Evolutionary conservation across 1,140 invertebrate genomes (phyloP), one percentile per base, ranked within the genome.

Genomic region (Drosophila azteca): DNA sequence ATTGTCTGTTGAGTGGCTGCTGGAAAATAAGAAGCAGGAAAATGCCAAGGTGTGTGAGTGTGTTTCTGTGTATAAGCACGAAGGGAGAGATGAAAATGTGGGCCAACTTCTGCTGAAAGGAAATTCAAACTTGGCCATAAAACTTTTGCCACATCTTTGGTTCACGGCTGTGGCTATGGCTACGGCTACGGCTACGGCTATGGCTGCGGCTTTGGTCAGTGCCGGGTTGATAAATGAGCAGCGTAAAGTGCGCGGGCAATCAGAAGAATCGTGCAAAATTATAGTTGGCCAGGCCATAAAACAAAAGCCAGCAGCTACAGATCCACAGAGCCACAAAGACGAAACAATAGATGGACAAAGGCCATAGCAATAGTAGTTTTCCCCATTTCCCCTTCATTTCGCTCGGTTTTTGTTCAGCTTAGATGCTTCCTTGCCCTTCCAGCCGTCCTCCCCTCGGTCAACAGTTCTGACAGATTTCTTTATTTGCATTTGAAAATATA

Each of bases 51-150:
- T 77, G 73, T 76, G 55, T 58, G 24, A 43, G 44, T 59, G 44
- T 59, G 24, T 48, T 26, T 59, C 65, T 71, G 58, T 67, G 61
- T 53, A 31, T 31, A 53, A 46, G 11, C 35, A 39, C 11, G 35
- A 39, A 39, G 35, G 35, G 35, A 39, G 52, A 59, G 76, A 49
- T 76, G 79, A 62, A 72, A 75, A 79, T 79, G 68, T 63, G 63
- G 74, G 63, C 50, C 59, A 83, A 78, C 55, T 69, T 62, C 43
- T 60, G 44, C 43, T 62, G 52, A 45, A 76, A 54, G 80, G 29
- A 79, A 88, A 82, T 65, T 88, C 79, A 88, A 87, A 87, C 75
- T 87, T 87, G 78, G 83, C 79, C 83, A 82, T 79, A 88, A 88
- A 87, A 88, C 83, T 88, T 88, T 78, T 71, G 70, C 82, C 60